Base-by-base conservation (phyloP, 2,113 vertebrate species). In the Pseudorasbora parva region DNA sequence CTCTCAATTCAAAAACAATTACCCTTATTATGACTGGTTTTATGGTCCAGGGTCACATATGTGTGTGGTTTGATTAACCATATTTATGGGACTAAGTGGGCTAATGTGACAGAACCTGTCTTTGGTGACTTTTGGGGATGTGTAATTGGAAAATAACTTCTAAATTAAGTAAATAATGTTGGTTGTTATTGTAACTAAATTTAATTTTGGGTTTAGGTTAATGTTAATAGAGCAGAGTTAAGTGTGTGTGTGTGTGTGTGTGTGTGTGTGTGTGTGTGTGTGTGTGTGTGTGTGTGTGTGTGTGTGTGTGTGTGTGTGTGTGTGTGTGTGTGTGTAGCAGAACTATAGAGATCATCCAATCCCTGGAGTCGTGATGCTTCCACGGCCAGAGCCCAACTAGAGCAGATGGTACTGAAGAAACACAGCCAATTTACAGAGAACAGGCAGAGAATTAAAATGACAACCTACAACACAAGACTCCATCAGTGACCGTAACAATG, bases 321-420 rank as follows among this genome's bases (percentile, higher is more conserved):
- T 43, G 41, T 43, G 51, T 21, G 12, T 19, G 27, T 10, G 72
- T 37, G 27, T 6, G 30, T 6, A 12, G 15, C 37, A 21, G 64
- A 41, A 68, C 33, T 33, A 33, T 17, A n/a, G 33, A 78, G 74
- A 17, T 21, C n/a, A 41, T 43, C 49, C 30, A 76, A 71, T 69
- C 81, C 51, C 81, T 68, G 81, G 66, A 79, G 73, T 77, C 76
- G 45, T 37, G 56, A 80, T 33, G 68, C 27, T 69, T 45, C 37
- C 72, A 37, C 56, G 71, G 74, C 80, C 69, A 62, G 14, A 80
- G 68, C 47, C 51, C 33, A 43, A 76, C 59, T 57, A 82, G 45
- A 82, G 85, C 89, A 90, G 89, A 90, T 88, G 89, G 87, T 78
- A 82, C 76, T 62, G 59, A 87, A 69, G 62, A 86, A 69, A 56